Percentiles rank a stretch among this genome's conserved stretches.
Conservation (phyloP, 2,113 vertebrate genomes). For the Tapirus terrestris region DNA sequence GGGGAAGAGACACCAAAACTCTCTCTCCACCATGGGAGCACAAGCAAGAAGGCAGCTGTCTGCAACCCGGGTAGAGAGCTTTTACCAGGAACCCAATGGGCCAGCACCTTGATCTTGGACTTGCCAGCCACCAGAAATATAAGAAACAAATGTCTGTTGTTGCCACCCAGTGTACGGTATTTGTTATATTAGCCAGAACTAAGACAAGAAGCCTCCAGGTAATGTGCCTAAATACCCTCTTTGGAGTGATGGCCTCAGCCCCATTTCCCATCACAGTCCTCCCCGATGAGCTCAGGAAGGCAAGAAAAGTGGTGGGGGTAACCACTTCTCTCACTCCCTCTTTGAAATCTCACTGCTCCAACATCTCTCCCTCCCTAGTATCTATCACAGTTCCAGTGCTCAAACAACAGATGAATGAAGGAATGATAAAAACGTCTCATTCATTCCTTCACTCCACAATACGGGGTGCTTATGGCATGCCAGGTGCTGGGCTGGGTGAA, state of each 20-base stretch:
- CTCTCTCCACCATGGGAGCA: background rate
- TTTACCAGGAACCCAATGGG: background rate
- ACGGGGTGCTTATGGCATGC: background rate
- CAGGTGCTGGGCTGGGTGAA: background rate
- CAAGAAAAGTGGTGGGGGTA: background rate
- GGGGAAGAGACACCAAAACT: background rate
- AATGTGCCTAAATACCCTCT: background rate
- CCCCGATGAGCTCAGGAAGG: background rate
- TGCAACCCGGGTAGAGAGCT: background rate
- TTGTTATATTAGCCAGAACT: background rate
- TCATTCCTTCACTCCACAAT: background rate
- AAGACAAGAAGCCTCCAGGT: background rate
- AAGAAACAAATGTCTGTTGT: background rate
- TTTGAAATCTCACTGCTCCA: background rate
- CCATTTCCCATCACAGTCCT: background rate
- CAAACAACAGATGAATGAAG: background rate
- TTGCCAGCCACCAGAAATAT: background rate
- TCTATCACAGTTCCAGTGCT: background rate
- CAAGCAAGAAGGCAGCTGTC: background rate
- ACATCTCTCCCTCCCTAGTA: background rate
- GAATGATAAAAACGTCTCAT: background rate
- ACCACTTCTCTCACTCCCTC: background rate
- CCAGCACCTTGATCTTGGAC: background rate
- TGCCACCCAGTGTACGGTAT: background rate
- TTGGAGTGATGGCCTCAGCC: background rate